Percentiles rank a stretch among this genome's conserved stretches.
Conservation (phyloP, 2,888 invertebrate species). For the Troglohyphantes excavatus region DNA sequence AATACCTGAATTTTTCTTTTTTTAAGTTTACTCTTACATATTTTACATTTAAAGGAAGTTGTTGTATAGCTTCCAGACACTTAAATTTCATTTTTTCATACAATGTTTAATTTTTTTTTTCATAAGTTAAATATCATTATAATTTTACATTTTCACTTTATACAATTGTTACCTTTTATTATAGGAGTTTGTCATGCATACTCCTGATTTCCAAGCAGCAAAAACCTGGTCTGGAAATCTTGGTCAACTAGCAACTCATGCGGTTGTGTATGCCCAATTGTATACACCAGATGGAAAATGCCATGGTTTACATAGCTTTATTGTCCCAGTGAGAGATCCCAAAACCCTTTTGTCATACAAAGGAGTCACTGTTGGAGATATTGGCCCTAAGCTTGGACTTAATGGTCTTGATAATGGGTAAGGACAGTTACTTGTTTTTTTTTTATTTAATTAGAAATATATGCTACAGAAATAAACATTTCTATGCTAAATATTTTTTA, state of each 20-base stretch:
- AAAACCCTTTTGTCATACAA: conserved; percentile 88
- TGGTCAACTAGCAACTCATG: conserved; percentile 89
- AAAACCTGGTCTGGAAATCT: conserved; percentile 94
- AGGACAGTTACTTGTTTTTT: conserved; percentile 76
- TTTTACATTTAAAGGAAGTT: too few species aligned
- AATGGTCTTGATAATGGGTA: conserved; percentile 98
- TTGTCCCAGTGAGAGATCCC: conserved; percentile 92
- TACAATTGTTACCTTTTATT: background rate
- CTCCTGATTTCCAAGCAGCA: conserved; percentile 90
- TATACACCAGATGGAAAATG: conserved; percentile 89
- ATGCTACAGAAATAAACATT: too few species aligned
- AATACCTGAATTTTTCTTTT: too few species aligned
- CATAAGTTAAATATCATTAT: too few species aligned
- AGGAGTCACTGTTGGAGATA: conserved; percentile 93
- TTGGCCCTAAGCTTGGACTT: conserved; percentile 94
- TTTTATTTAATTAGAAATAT: background rate
- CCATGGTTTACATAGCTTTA: conserved; percentile 93
- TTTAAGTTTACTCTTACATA: too few species aligned
- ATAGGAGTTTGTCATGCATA: conserved; percentile 87
- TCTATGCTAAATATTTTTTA: background rate
- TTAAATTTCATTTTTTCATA: too few species aligned
- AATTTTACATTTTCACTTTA: too few species aligned
- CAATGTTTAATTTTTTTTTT: too few species aligned
- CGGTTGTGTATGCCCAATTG: conserved; percentile 92
- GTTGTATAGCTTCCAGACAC: too few species aligned